Percentiles rank a stretch among this genome's conserved stretches.
These are phyloP conservation scores for Hanleya hanleyi DNA, from an alignment of 2,888 invertebrate genomes.

Conservation along the genomic window DNA sequence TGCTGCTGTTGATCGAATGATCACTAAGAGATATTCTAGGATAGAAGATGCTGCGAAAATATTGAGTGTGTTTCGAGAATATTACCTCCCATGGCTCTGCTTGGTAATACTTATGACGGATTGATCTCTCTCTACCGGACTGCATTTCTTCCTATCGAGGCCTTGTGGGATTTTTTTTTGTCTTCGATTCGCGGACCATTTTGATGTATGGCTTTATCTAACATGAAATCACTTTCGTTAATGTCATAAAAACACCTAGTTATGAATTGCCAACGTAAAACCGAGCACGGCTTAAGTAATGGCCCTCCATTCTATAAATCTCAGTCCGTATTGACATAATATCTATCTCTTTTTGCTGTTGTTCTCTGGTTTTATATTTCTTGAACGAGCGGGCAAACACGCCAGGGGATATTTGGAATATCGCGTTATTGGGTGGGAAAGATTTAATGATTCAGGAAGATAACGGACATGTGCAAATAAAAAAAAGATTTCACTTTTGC, in stretches of 20 bases:
- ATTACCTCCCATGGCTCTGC: too few relatives aligned
- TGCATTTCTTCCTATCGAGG: too few relatives aligned
- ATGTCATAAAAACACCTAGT: neutral
- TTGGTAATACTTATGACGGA: too few relatives aligned
- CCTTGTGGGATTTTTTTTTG: neutral
- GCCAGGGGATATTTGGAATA: neutral
- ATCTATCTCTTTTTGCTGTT: neutral
- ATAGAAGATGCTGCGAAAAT: too few relatives aligned
- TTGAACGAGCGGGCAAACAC: neutral
- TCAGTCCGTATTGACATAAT: neutral
- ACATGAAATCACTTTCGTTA: neutral
- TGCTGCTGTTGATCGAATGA: too few relatives aligned
- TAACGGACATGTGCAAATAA: too few relatives aligned
- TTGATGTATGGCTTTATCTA: neutral
- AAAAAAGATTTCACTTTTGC: too few relatives aligned
- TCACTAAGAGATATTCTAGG: too few relatives aligned
- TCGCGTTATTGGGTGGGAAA: neutral
- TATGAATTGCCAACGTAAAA: neutral
- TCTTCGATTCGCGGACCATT: neutral
- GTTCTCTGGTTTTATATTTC: neutral
- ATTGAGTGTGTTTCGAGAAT: too few relatives aligned
- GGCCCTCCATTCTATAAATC: neutral
- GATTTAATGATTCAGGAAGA: too few relatives aligned
- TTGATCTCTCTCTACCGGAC: too few relatives aligned
- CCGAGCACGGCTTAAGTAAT: neutral